A percentile compares a stretch with the other conserved stretches of the same genome.
phyloP scores from a whole-genome alignment of 2,113 vertebrate species.

The Strix uralensis region DNA sequence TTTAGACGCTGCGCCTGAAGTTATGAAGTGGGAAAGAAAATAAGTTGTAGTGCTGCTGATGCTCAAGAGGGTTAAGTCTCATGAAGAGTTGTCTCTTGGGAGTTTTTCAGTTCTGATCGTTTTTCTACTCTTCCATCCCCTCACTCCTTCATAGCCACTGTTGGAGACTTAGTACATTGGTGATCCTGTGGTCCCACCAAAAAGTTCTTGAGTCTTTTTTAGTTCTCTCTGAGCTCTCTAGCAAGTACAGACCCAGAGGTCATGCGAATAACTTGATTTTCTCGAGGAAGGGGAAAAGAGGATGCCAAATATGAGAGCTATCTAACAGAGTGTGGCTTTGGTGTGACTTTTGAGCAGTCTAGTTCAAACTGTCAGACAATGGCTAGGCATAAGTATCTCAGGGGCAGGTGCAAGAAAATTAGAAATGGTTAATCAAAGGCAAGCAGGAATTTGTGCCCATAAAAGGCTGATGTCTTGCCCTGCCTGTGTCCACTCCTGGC shows the following conservation, averaged over 20 bases:
- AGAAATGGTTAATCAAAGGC: background rate
- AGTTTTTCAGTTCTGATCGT: background rate
- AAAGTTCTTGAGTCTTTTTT: background rate
- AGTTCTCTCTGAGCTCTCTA: background rate
- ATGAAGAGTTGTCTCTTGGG: background rate
- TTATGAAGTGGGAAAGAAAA: background rate
- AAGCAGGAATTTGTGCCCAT: background rate
- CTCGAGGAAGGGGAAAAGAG: background rate
- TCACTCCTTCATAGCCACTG: background rate
- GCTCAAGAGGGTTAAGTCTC: background rate
- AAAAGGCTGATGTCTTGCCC: background rate
- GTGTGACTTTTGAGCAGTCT: background rate
- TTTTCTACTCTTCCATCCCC: background rate
- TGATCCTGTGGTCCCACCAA: background rate
- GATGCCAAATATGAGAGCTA: background rate
- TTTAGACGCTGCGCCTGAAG: background rate
- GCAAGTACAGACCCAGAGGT: background rate
- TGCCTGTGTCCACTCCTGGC: fast-evolving
- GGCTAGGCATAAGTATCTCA: background rate
- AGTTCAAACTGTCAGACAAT: background rate
- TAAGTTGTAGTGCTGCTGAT: background rate
- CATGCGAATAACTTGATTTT: background rate
- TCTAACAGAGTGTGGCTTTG: background rate
- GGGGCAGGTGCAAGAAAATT: background rate
- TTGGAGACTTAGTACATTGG: background rate